Evolutionary conservation across 2,888 invertebrate species (phyloP).

Genomic region (Sphaerophoria rueppellii): DNA sequence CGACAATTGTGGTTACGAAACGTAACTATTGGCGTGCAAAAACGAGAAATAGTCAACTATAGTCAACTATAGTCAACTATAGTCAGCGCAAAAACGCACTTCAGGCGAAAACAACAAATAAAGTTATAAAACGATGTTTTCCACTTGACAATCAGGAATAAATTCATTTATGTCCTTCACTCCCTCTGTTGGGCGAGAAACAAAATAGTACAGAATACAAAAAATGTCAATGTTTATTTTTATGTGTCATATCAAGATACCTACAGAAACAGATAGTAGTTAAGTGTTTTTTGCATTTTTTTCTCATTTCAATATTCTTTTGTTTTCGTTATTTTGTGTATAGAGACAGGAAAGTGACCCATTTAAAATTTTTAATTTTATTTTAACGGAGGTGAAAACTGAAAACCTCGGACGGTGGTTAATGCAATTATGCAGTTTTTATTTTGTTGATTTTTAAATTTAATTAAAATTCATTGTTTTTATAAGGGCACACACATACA

Average conservation of each 20-base stretch:
- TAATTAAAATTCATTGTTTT: conserved; percentile 62
- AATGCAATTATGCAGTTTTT: conserved; percentile 67
- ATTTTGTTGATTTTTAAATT: conserved; percentile 60
- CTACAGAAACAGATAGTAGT: neutral
- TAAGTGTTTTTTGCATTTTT: neutral
- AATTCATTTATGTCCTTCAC: conserved; percentile 7
- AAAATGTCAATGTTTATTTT: conserved; percentile 39
- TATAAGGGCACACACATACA: neutral
- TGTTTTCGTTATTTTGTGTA: conserved; percentile 11
- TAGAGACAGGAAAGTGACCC: conserved; percentile 40
- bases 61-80: too few relatives aligned
- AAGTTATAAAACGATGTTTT: conserved; percentile 14
- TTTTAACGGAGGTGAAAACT: neutral
- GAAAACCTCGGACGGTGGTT: conserved; percentile 23
- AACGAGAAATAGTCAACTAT: too few relatives aligned
- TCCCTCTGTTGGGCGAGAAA: conserved; percentile 8
- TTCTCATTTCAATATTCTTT: conserved; percentile 38
- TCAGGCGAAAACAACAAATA: too few relatives aligned
- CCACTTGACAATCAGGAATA: neutral
- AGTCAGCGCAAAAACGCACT: too few relatives aligned
- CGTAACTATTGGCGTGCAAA: too few relatives aligned
- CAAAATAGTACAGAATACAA: neutral
- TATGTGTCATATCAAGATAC: conserved; percentile 10
- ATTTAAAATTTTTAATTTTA: conserved; percentile 7
- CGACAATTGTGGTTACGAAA: too few relatives aligned